Evolutionary conservation across 2,888 invertebrate genomes (phyloP).

Genomic region (Yponomeuta plumbellus): DNA sequence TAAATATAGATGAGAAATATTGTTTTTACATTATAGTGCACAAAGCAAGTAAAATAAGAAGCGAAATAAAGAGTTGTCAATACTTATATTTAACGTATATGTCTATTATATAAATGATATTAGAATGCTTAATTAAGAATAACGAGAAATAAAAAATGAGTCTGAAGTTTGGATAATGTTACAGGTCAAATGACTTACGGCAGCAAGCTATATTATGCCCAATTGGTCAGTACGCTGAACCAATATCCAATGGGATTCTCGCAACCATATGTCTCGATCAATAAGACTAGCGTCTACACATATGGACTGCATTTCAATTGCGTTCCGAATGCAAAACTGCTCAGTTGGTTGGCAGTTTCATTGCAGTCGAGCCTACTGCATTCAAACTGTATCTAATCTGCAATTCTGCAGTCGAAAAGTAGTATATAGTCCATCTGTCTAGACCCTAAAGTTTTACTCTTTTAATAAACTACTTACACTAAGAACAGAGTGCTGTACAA

Average conservation of each 20-base stretch:
- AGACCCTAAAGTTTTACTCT: background rate
- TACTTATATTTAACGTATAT: background rate
- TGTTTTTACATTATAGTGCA: conserved; percentile 36
- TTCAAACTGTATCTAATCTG: too few relatives aligned
- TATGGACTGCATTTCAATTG: too few relatives aligned
- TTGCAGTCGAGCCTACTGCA: too few relatives aligned
- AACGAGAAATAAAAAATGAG: background rate
- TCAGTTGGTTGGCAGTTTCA: too few relatives aligned
- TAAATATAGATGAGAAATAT: too few relatives aligned
- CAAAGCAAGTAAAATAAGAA: conserved; percentile 47
- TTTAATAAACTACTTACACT: conserved; percentile 27
- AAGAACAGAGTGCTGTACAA: conserved; percentile 34
- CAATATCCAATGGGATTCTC: background rate
- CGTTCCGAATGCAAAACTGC: too few relatives aligned
- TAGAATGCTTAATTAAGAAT: background rate
- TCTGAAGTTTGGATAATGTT: background rate
- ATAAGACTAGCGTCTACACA: too few relatives aligned
- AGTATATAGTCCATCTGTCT: too few relatives aligned
- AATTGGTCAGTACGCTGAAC: too few relatives aligned
- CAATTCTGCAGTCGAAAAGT: too few relatives aligned
- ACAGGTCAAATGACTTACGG: background rate
- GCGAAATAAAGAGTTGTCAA: conserved; percentile 45
- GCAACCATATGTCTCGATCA: background rate
- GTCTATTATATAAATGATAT: background rate
- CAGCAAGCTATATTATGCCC: too few relatives aligned